Percentiles rank a stretch among this genome's conserved stretches.
Conservation (phyloP, 1,140 invertebrate species). For the Lasaia peninsularis region DNA sequence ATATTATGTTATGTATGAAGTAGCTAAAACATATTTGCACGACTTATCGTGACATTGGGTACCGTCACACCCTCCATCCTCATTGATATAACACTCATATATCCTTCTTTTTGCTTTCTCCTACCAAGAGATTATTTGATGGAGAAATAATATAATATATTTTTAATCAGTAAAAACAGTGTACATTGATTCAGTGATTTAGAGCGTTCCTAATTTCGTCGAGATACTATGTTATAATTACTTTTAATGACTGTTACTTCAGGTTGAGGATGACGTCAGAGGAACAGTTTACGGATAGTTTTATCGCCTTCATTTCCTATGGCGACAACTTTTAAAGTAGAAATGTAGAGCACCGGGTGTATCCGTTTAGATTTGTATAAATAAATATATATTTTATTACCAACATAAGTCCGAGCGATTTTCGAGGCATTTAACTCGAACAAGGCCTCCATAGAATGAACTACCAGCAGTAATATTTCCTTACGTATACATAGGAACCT, state of each 20-base stretch:
- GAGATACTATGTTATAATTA: background rate
- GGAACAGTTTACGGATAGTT: background rate
- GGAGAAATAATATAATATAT: too few species aligned
- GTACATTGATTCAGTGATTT: too few species aligned
- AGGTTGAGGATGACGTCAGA: background rate
- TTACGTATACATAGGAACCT: too few species aligned
- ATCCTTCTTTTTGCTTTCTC: too few species aligned
- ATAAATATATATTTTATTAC: background rate
- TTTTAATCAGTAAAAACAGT: too few species aligned
- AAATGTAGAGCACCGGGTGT: background rate
- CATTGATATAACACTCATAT: too few species aligned
- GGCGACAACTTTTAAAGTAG: background rate
- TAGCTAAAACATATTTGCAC: constrained; percentile 8
- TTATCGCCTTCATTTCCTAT: background rate
- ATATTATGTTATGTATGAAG: constrained; percentile 18
- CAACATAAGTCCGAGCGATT: too few species aligned
- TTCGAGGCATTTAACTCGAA: too few species aligned
- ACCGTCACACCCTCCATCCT: background rate
- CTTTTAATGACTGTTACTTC: background rate
- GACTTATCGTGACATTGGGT: background rate
- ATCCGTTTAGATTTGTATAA: background rate
- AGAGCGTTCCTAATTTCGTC: too few species aligned
- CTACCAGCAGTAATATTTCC: too few species aligned
- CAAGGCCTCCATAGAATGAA: too few species aligned
- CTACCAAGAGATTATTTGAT: too few species aligned